Base-by-base conservation (phyloP, 2,888 invertebrate species). In the Metallyticus violacea region DNA sequence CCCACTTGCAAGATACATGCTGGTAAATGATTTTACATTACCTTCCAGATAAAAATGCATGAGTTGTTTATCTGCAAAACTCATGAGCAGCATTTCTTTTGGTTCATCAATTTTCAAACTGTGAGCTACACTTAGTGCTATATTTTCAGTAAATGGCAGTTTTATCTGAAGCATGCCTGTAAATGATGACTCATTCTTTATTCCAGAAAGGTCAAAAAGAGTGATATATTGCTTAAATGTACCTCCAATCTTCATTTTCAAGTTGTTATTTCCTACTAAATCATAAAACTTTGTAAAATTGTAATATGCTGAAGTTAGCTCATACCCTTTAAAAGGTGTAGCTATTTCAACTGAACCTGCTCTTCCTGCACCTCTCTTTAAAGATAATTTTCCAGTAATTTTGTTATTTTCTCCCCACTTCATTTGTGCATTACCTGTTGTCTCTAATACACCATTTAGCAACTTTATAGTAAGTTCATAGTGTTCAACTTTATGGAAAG, bases 291-390 rank as follows among this genome's bases (percentile, higher is more conserved):
- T 79, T n/a, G 83, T 83, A 28, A 77, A 83, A 28, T 83, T 83
- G 9, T 83, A 83, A 28, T 83, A n/a, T 25, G 84, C 84, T 26
- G 86, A 28, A 26, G 85, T 87, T 26, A 87, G 62, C 76, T 89
- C 86, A 78, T 87, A 89, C 7, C 87, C 88, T 79, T 26, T 28
- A 27, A 88, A 87, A 26, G 89, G 87, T n/a, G 89, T 88, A 9
- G 22, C 62, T 25, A 88, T 83, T 62, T 79, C 76, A 28, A 87
- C 15, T 7, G 79, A 26, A 30, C 83, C 85, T 28, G 80, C 76
- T 22, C 30, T 76, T 76, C 30, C 80, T 77, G 76, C 76, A 26
- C 28, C 83, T 29, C 79, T 30, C 27, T 80, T 81, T 3, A 87
- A 26, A 77, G 30, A 9, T 77, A 87, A 79, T 77, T 85, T 83